phyloP scores from a whole-genome alignment of 2,888 invertebrate genomes.

The Leucophenga maculata region DNA sequence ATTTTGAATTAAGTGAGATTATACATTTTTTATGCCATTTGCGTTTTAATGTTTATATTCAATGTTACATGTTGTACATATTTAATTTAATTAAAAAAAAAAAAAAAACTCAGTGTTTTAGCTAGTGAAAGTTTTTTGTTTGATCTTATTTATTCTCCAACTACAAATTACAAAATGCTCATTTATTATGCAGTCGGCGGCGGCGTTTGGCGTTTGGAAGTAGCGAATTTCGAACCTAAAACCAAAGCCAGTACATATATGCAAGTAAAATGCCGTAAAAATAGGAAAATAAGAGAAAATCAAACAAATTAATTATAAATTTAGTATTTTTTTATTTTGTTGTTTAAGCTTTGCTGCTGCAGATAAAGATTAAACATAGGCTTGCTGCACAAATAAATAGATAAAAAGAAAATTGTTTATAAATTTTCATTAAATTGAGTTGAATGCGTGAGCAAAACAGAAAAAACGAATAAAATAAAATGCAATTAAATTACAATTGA shows the following conservation, averaged over 20 bases:
- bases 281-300: conserved; percentile 1
- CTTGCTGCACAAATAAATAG: background rate
- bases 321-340: background rate
- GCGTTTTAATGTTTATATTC: background rate
- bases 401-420: background rate
- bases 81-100: background rate
- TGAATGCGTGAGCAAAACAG: background rate
- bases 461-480: too few species aligned
- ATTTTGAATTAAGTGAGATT: background rate
- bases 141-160: background rate
- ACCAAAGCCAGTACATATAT: background rate
- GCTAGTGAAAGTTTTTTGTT: conserved; percentile 27
- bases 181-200: conserved; percentile 14
- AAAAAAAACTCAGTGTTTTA: background rate
- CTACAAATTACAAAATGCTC: conserved; percentile 6
- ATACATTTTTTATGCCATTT: background rate
- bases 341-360: background rate
- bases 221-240: background rate
- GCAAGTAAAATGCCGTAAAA: background rate
- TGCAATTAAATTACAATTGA: too few species aligned
- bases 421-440: background rate
- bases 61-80: background rate
- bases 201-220: background rate
- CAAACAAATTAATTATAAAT: conserved; percentile 2
- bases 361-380: background rate